Conservation (phyloP, 2,888 invertebrate genomes). For the Cepaea hortensis region DNA sequence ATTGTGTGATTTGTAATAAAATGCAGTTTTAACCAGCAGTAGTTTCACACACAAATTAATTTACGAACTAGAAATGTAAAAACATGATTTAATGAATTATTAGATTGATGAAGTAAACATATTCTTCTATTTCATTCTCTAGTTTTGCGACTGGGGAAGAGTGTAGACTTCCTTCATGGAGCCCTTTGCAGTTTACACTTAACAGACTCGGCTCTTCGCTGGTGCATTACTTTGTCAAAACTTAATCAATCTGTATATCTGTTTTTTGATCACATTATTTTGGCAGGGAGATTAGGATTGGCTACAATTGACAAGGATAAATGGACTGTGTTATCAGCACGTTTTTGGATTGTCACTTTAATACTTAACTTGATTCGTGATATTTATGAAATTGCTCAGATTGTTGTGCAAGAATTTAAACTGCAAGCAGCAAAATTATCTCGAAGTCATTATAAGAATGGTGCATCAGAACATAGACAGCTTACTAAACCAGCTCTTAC, state of each 20-base stretch:
- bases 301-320: slow-evolving; percentile 83
- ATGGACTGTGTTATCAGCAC: slow-evolving; percentile 82
- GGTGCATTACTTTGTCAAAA: slow-evolving; percentile 87
- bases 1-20: too few relatives aligned
- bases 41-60: too few relatives aligned
- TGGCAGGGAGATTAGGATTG: slow-evolving; percentile 81
- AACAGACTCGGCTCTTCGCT: slow-evolving; percentile 83
- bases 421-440: slow-evolving; percentile 49
- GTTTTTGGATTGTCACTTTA: slow-evolving; percentile 89
- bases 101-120: not conserved
- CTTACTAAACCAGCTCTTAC: slow-evolving; percentile 30
- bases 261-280: slow-evolving; percentile 90
- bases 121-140: slow-evolving; percentile 15
- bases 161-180: slow-evolving; percentile 87
- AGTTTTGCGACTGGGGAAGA: slow-evolving; percentile 91
- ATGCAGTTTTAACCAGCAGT: too few relatives aligned
- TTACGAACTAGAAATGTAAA: too few relatives aligned
- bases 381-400: slow-evolving; percentile 82
- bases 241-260: slow-evolving; percentile 87
- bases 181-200: slow-evolving; percentile 85
- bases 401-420: slow-evolving; percentile 58
- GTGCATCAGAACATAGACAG: slow-evolving; percentile 58
- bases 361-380: slow-evolving; percentile 88
- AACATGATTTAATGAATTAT: not conserved
- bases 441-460: slow-evolving; percentile 58